Percentiles rank a stretch among this genome's conserved stretches.
These are phyloP conservation scores for Muntiacus muntjak DNA, from an alignment of 2,113 vertebrate species.

Conservation along the genomic window DNA sequence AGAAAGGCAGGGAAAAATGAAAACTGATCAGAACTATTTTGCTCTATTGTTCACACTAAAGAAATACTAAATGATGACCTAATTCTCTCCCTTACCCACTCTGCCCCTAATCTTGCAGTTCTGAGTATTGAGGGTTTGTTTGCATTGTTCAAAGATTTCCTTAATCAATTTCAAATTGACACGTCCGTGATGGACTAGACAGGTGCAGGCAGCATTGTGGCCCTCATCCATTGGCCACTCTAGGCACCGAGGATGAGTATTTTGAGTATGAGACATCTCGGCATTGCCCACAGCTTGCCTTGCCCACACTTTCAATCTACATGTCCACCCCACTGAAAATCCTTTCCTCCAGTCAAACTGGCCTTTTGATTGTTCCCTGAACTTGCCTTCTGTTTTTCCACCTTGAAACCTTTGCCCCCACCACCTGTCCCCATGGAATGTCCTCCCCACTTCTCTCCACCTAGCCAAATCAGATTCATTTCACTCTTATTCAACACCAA, in stretches of 20 bases:
- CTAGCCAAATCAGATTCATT: constrained; percentile 7
- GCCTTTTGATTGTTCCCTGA: neutral
- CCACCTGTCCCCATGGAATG: constrained; percentile 34
- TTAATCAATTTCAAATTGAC: neutral
- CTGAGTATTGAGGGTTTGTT: neutral
- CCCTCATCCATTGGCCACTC: neutral
- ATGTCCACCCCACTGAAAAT: neutral
- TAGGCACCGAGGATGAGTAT: neutral
- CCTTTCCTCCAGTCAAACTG: neutral
- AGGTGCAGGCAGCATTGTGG: neutral
- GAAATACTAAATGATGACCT: neutral
- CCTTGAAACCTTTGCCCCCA: neutral
- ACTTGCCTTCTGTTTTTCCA: constrained; percentile 44
- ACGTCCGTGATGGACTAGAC: neutral
- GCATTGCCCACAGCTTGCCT: neutral
- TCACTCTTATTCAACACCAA: constrained; percentile 11
- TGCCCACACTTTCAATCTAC: neutral
- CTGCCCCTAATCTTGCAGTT: neutral
- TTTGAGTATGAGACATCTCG: neutral
- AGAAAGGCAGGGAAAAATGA: neutral
- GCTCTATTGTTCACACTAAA: neutral
- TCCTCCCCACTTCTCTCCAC: neutral
- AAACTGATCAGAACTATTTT: neutral
- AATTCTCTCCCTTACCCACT: neutral
- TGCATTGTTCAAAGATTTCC: neutral